phyloP scores from a whole-genome alignment of 2,797 vertebrate species.

The Pseudomugil gertrudae region DNA sequence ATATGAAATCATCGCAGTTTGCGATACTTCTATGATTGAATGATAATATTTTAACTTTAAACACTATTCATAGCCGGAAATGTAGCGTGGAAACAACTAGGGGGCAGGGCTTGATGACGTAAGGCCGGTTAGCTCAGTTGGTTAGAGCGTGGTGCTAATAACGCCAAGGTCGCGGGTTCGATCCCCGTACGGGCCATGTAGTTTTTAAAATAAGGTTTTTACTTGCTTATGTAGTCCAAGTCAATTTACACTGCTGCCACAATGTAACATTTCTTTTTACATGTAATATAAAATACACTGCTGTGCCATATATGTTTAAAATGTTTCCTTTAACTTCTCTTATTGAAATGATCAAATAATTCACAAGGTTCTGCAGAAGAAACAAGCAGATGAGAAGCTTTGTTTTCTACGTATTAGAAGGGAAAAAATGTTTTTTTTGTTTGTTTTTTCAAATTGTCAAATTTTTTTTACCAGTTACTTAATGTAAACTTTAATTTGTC shows the following conservation, averaged over 20 bases:
- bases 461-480: neutral
- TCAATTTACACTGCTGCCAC: no score
- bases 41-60: no score
- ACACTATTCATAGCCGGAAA: no score
- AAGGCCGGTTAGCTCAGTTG: constrained; percentile 62
- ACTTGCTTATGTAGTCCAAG: no score
- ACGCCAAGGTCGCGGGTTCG: constrained; percentile 76
- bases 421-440: no score
- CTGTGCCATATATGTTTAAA: neutral
- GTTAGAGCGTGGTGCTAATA: constrained; percentile 81
- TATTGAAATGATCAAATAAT: neutral
- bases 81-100: no score
- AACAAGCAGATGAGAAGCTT: neutral
- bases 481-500: neutral
- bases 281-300: no score
- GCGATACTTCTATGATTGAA: no score
- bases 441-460: neutral
- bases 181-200: constrained; percentile 70
- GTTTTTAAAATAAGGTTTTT: neutral
- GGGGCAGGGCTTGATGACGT: no score
- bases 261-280: neutral
- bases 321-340: neutral
- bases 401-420: no score
- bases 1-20: no score
- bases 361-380: neutral